Conservation (phyloP, 2,113 vertebrate species). For the Oceanites oceanicus region DNA sequence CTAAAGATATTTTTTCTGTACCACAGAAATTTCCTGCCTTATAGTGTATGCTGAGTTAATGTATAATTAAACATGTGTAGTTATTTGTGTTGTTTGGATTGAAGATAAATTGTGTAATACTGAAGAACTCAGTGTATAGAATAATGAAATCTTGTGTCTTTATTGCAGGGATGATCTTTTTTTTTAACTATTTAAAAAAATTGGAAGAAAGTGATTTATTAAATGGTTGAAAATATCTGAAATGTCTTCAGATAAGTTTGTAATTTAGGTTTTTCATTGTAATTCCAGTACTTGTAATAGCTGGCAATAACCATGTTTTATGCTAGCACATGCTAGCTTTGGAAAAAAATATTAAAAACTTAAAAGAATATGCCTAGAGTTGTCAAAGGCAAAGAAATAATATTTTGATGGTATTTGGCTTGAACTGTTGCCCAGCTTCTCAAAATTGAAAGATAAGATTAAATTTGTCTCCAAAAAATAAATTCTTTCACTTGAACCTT, state of each 20-base stretch:
- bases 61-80: background rate
- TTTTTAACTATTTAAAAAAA: background rate
- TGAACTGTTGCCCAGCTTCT: background rate
- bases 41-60: background rate
- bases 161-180: background rate
- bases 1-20: background rate
- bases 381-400: background rate
- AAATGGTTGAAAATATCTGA: background rate
- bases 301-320: background rate
- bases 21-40: background rate
- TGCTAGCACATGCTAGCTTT: background rate
- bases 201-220: background rate
- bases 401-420: background rate
- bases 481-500: background rate
- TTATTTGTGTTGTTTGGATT: background rate
- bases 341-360: background rate
- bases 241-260: background rate
- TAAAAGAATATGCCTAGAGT: background rate
- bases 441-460: background rate
- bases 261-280: background rate
- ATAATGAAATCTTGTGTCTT: background rate
- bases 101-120: background rate
- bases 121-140: background rate
- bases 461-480: background rate
- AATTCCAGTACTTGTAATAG: background rate